Percentiles rank a stretch among this genome's conserved stretches.
Evolutionary conservation across 92 coral and sea anemone genomes (phyloP).

Genomic region (Porites lobata): DNA sequence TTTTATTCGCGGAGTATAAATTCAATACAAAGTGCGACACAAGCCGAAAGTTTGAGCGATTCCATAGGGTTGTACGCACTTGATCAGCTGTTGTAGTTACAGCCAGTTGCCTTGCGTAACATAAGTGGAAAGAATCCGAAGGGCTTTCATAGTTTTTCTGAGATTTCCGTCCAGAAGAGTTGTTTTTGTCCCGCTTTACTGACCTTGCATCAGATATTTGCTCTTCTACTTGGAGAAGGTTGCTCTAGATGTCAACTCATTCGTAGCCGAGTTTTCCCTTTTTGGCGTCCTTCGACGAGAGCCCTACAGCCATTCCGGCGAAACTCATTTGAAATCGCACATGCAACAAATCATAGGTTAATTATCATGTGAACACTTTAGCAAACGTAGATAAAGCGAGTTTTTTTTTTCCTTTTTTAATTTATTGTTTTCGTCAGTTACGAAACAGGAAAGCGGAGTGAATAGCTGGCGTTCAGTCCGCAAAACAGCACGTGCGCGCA

Average conservation of each 20-base stretch:
- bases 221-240: not conserved
- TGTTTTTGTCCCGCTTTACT: not conserved
- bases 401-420: not conserved
- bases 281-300: no score
- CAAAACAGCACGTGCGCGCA: not conserved
- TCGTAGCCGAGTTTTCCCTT: not conserved
- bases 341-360: not conserved
- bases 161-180: not conserved
- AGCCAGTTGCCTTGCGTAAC: not conserved
- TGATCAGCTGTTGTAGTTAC: not conserved
- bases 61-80: not conserved
- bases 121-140: not conserved
- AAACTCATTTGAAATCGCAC: not conserved
- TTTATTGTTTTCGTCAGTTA: not conserved
- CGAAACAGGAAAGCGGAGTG: conserved; percentile 13
- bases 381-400: not conserved
- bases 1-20: not conserved
- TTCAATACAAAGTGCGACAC: not conserved
- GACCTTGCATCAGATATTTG: not conserved
- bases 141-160: not conserved
- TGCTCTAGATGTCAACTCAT: not conserved
- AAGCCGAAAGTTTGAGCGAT: not conserved
- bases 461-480: no score
- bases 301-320: no score
- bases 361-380: not conserved